phyloP scores from a whole-genome alignment of 1,140 invertebrate species.

The Drosophila watanabei region DNA sequence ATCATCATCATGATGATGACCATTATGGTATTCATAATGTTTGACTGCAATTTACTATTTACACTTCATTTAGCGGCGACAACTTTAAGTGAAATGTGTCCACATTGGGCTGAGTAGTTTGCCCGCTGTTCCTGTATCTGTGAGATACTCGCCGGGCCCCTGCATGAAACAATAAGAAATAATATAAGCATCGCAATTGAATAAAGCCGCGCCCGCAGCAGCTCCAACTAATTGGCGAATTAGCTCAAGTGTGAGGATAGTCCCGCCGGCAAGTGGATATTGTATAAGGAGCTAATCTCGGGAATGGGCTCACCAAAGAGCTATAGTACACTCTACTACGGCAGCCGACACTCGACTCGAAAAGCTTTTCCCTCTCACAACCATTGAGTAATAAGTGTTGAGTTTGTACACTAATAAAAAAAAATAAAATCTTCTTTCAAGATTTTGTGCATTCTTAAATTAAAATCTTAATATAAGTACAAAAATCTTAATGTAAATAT shows the following conservation, averaged over 20 bases:
- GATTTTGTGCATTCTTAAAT: no score
- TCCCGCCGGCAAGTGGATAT: constrained; percentile 38
- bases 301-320: constrained; percentile 32
- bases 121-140: constrained; percentile 51
- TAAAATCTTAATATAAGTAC: no score
- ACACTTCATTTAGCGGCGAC: constrained; percentile 82
- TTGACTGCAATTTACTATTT: constrained; percentile 83
- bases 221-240: constrained; percentile 67
- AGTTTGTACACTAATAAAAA: no score
- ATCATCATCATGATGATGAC: constrained; percentile 44
- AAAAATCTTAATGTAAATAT: no score
- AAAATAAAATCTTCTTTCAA: no score
- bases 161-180: constrained; percentile 43
- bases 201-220: constrained; percentile 42
- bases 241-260: constrained; percentile 58
- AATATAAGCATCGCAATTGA: constrained; percentile 49
- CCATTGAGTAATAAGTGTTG: constrained; percentile 1
- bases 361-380: constrained; percentile 9
- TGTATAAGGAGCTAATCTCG: constrained; percentile 47
- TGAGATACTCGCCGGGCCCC: constrained; percentile 36
- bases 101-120: constrained; percentile 71
- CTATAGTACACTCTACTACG: constrained; percentile 15
- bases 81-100: constrained; percentile 83
- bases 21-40: constrained; percentile 76
- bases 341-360: constrained; percentile 41